Evolutionary conservation across 2,888 invertebrate species (phyloP).

Genomic region (Ormyrus pomaceus): DNA sequence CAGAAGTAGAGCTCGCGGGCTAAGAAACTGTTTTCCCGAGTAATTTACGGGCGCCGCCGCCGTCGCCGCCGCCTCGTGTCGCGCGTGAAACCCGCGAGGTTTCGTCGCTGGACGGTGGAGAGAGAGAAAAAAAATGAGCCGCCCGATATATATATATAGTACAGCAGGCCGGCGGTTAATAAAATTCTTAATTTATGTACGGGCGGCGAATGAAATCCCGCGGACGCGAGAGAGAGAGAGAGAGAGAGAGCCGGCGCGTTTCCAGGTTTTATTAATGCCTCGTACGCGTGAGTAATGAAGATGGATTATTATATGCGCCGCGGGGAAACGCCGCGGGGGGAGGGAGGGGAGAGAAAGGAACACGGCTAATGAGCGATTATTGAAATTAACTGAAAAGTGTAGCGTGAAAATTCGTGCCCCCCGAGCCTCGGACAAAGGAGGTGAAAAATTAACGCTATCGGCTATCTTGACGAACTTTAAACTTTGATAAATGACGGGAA

Average conservation of each 20-base stretch:
- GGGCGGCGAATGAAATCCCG: neutral
- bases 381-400: neutral
- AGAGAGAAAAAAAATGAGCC: neutral
- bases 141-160: no score
- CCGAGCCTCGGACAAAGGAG: no score
- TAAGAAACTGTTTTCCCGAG: no score
- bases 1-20: no score
- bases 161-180: neutral
- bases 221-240: neutral
- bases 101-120: no score
- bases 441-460: no score
- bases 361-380: neutral
- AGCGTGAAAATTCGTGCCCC: neutral
- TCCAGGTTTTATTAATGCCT: conserved; percentile 1
- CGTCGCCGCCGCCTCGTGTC: no score
- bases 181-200: conserved; percentile 26
- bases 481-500: no score
- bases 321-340: neutral
- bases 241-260: neutral
- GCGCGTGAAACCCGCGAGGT: no score
- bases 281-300: conserved; percentile 20
- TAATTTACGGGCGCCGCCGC: no score
- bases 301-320: neutral
- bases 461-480: no score
- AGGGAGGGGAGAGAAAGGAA: neutral